A percentile compares a stretch with the other conserved stretches of the same genome.
Evolutionary conservation across 2,888 invertebrate genomes (phyloP).

Genomic region (Agrilus mali): DNA sequence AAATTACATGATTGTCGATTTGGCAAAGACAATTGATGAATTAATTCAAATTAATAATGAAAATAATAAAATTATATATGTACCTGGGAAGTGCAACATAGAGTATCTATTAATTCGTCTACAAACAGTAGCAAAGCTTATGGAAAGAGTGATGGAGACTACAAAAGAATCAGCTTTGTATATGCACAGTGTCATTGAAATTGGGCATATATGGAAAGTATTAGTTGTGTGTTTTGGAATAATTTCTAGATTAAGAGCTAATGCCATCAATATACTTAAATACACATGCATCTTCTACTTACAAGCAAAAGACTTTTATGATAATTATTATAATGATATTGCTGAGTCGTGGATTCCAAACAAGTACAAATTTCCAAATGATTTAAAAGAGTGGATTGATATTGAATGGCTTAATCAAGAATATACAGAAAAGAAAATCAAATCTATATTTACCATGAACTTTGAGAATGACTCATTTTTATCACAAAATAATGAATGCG

Average conservation of each 20-base stretch:
- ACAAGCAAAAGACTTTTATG: slow-evolving; percentile 24
- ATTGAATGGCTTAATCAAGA: slow-evolving; percentile 29
- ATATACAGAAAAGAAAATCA: slow-evolving; percentile 2
- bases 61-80: slow-evolving; percentile 13
- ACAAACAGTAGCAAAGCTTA: slow-evolving; percentile 36
- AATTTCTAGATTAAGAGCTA: slow-evolving; percentile 34
- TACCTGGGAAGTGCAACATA: slow-evolving; percentile 37
- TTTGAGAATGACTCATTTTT: background rate
- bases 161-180: slow-evolving; percentile 27
- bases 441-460: background rate
- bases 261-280: slow-evolving; percentile 28
- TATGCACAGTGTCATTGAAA: slow-evolving; percentile 27
- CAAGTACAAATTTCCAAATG: slow-evolving; percentile 27
- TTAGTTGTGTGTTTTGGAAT: slow-evolving; percentile 30
- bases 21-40: slow-evolving; percentile 18
- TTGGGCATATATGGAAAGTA: slow-evolving; percentile 37
- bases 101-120: slow-evolving; percentile 34
- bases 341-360: slow-evolving; percentile 31
- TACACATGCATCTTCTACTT: slow-evolving; percentile 33
- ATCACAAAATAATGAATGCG: slow-evolving; percentile 1
- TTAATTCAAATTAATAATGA: slow-evolving; percentile 12
- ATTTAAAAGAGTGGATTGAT: slow-evolving; percentile 34
- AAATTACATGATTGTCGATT: slow-evolving; percentile 28
- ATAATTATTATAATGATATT: slow-evolving; percentile 22
- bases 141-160: slow-evolving; percentile 30